phyloP scores from a whole-genome alignment of 2,888 invertebrate genomes.

The Spisula solida region DNA sequence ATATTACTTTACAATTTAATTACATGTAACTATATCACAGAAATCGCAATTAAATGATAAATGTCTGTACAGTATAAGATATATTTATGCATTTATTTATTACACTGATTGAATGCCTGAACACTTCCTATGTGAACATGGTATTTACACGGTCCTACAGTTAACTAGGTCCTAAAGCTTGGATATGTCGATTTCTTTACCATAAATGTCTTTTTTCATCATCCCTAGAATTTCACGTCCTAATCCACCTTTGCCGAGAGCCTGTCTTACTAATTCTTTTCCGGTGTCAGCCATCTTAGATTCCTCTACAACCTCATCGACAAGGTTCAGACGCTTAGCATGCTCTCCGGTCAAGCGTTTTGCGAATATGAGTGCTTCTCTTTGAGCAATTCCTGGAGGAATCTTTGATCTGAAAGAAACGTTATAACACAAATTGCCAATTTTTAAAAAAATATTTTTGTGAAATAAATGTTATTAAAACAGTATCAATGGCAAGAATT shows the following conservation, averaged over 20 bases:
- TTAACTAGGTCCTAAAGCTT: slow-evolving; percentile 31
- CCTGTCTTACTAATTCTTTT: slow-evolving; percentile 58
- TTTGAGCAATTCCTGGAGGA: slow-evolving; percentile 59
- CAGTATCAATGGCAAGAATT: too few species aligned
- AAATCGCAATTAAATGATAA: too few species aligned
- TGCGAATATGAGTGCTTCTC: slow-evolving; percentile 65
- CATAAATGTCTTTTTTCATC: slow-evolving; percentile 75
- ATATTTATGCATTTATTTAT: too few species aligned
- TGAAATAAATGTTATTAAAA: too few species aligned
- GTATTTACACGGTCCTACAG: too few species aligned
- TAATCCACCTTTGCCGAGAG: slow-evolving; percentile 68
- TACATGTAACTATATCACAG: too few species aligned
- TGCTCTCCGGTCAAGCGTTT: slow-evolving; percentile 70
- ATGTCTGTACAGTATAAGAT: too few species aligned
- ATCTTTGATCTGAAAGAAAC: slow-evolving; percentile 66
- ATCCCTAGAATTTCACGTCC: slow-evolving; percentile 58
- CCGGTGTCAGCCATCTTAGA: slow-evolving; percentile 53
- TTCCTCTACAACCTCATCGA: slow-evolving; percentile 56
- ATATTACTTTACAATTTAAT: too few species aligned
- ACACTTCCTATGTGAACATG: too few species aligned
- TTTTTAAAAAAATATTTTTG: too few species aligned
- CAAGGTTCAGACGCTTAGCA: slow-evolving; percentile 59
- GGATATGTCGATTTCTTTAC: slow-evolving; percentile 49
- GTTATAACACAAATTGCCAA: too few species aligned
- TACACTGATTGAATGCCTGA: too few species aligned